phyloP scores from a whole-genome alignment of 2,888 invertebrate genomes.

The Sphecodes monilicornis region DNA sequence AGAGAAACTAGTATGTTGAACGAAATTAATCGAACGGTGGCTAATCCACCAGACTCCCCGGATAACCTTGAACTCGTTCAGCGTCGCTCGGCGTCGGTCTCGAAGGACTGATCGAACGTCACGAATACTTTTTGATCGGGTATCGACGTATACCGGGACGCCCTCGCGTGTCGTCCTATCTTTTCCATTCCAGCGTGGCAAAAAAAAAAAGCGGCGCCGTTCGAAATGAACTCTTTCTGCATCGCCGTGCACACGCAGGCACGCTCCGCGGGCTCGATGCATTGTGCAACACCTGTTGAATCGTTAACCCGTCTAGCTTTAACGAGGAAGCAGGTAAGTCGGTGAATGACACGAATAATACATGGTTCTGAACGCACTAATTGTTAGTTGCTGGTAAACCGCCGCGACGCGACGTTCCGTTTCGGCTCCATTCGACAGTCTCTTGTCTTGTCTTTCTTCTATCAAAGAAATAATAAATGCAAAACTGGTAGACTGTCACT shows the following conservation, averaged over 20 bases:
- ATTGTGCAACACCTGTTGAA: constrained; percentile 74
- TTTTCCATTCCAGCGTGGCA: constrained; percentile 26
- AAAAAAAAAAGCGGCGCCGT: constrained; percentile 24
- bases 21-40: constrained; percentile 35
- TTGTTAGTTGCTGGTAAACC: constrained; percentile 49
- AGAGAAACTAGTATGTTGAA: not conserved
- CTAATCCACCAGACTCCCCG: constrained; percentile 27
- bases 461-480: not conserved
- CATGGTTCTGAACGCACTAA: constrained; percentile 63
- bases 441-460: not conserved
- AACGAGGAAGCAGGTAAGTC: constrained; percentile 73
- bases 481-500: not conserved
- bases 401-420: not conserved
- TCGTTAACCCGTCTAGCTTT: constrained; percentile 70
- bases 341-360: constrained; percentile 62
- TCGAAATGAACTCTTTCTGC: constrained; percentile 39
- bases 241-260: constrained; percentile 1
- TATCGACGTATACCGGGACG: constrained; percentile 39
- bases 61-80: constrained; percentile 42
- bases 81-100: constrained; percentile 14
- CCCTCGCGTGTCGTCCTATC: constrained; percentile 21
- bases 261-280: constrained; percentile 45
- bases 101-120: constrained; percentile 11
- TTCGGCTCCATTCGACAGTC: not conserved
- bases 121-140: constrained; percentile 25